Conservation (phyloP, 2,113 vertebrate genomes). For the Pelecanoides urinatrix region DNA sequence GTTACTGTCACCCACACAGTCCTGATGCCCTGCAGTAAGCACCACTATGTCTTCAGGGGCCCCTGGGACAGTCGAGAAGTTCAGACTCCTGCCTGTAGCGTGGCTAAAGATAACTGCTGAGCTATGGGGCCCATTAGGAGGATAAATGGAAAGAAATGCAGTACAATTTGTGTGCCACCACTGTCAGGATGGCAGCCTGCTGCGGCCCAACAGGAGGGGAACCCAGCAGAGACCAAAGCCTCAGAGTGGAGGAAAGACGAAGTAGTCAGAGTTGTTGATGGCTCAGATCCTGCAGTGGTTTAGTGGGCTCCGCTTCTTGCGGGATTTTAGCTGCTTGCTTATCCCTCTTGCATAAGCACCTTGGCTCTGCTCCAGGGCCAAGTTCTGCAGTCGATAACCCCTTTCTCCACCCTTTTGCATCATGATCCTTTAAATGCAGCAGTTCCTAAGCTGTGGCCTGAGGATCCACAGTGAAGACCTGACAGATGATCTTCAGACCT, state of each 20-base stretch:
- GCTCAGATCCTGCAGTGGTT: background rate
- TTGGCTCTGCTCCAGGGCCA: background rate
- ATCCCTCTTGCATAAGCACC: background rate
- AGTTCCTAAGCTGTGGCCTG: background rate
- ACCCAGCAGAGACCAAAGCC: background rate
- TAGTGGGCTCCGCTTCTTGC: background rate
- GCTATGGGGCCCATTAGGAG: background rate
- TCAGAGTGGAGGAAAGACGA: background rate
- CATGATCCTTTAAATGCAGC: background rate
- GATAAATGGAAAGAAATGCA: background rate
- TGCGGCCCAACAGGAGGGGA: background rate
- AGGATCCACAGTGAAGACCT: background rate
- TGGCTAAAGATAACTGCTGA: background rate
- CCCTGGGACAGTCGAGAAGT: fast-evolving
- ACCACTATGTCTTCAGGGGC: fast-evolving
- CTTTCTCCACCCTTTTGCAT: background rate
- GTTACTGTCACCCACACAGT: background rate
- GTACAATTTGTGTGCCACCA: background rate
- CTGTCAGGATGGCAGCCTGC: background rate
- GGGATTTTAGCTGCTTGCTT: background rate
- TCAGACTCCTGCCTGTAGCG: background rate
- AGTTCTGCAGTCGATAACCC: background rate
- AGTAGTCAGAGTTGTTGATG: fast-evolving
- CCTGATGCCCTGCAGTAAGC: background rate
- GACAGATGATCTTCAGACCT: background rate